Conservation (phyloP, 2,797 vertebrate genomes). For the Galaxias olidus region DNA sequence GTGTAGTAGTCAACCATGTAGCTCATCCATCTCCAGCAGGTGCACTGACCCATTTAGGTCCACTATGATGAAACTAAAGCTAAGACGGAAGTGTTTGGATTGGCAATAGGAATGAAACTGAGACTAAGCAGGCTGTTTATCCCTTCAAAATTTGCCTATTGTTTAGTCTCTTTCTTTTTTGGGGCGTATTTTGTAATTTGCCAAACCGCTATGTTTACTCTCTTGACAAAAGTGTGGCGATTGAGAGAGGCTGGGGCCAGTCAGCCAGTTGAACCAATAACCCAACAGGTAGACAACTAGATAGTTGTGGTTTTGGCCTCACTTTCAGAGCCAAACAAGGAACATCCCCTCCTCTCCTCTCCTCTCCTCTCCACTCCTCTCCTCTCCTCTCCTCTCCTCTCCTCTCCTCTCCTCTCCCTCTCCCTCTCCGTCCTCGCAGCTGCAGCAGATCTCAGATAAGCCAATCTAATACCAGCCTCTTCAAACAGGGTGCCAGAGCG, state of each 20-base stretch:
- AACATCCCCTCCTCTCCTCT: constrained; percentile 34
- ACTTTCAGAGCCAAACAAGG: constrained; percentile 68
- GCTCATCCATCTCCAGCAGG: neutral
- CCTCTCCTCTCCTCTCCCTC: too few relatives aligned
- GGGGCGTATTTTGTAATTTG: too few relatives aligned
- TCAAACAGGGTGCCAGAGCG: constrained; percentile 73
- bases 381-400: too few relatives aligned
- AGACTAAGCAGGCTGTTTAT: too few relatives aligned
- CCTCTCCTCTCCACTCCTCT: too few relatives aligned
- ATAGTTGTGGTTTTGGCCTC: constrained; percentile 48
- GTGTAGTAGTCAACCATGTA: neutral
- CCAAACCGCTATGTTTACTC: too few relatives aligned
- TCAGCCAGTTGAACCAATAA: constrained; percentile 29
- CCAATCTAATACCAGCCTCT: constrained; percentile 75
- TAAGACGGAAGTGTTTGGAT: neutral
- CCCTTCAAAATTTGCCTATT: too few relatives aligned
- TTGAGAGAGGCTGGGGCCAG: constrained; percentile 4
- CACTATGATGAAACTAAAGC: constrained; percentile 34
- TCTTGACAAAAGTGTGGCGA: too few relatives aligned
- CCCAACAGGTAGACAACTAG: constrained; percentile 58
- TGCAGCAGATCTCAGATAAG: constrained; percentile 71
- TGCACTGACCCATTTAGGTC: constrained; percentile 15
- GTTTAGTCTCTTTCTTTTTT: too few relatives aligned
- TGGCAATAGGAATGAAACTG: too few relatives aligned
- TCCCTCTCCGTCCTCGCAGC: constrained; percentile 22